Evolutionary conservation across 2,113 vertebrate genomes (phyloP), one percentile per base, ranked within the genome.

Genomic region (Chelonoidis abingdonii): DNA sequence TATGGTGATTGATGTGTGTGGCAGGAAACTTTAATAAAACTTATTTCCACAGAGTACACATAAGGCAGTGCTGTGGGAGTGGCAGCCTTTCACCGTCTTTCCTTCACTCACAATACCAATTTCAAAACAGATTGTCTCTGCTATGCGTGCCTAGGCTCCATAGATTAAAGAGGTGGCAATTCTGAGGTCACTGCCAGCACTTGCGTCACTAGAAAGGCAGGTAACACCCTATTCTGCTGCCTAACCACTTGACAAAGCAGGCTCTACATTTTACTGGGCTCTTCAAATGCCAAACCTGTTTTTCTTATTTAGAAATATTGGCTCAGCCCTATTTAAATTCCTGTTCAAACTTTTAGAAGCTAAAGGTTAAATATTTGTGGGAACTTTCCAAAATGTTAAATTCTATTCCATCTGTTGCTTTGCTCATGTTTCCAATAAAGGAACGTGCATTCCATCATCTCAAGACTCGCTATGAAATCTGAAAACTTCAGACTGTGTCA

Each of bases 401-500:
- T 84, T 80, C 19, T 17, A 83, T 54, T 82, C 80, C 76, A 0
- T 57, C 69, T 87, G 93, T 59, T 59, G 86, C 83, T 80, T 56
- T 0, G 0, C 93, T 86, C 83, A 3, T 78, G 4, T 80, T 94
- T 76, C 86, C 7, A 10, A 85, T 86, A 27, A 92, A 97, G 90
- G 91, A 89, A 0, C 12, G 83, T 31, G 87, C 47, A 88, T 88
- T 87, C 54, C 83, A 84, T 87, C 41, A 2, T 96, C 89, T 87
- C 72, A 1, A 35, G 96, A 83, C 96, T 97, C 14, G 22, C 87
- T 35, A 0, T 84, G 89, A 96, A 97, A 94, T 93, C 93, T 75
- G 91, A 81, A 97, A 96, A 96, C 85, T 92, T 93, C 96, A 92
- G 95, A 84, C 96, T 95, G 89, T 95, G 97, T 91, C 95, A 80